phyloP scores from a whole-genome alignment of 2,888 invertebrate genomes.

The Hypselothyrea guttata region DNA sequence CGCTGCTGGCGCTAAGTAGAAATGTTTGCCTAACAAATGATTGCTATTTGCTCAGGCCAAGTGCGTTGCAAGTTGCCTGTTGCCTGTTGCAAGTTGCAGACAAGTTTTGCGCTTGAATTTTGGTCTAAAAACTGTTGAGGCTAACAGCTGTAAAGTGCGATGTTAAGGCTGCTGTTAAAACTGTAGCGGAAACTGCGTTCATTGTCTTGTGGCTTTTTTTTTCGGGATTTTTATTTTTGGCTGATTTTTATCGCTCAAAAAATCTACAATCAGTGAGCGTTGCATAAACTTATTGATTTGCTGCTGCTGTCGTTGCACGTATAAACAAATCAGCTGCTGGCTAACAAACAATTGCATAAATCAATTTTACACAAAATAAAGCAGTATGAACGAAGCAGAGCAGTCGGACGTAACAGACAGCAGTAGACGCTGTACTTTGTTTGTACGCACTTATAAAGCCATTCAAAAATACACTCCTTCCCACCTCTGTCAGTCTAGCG shows the following conservation, averaged over 20 bases:
- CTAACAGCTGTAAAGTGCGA: conserved; percentile 10
- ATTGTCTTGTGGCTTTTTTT: conserved; percentile 56
- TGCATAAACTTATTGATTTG: conserved; percentile 75
- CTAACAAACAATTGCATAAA: conserved; percentile 75
- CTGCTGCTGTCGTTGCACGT: conserved; percentile 57
- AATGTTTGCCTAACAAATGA: conserved; percentile 71
- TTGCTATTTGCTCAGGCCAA: conserved; percentile 60
- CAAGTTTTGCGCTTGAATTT: conserved; percentile 50
- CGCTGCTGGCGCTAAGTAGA: conserved; percentile 44
- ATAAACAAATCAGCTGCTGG: conserved; percentile 73
- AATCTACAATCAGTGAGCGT: conserved; percentile 62
- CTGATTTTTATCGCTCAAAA: conserved; percentile 60
- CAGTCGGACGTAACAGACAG: too few species aligned
- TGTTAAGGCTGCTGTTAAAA: conserved; percentile 13
- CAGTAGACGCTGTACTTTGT: too few species aligned
- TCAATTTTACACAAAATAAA: conserved; percentile 63
- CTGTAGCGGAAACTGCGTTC: conserved; percentile 59
- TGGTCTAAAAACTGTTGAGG: conserved; percentile 53
- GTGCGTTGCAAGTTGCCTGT: conserved; percentile 46
- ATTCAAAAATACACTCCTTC: too few species aligned
- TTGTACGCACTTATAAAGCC: too few species aligned
- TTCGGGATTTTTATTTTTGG: conserved; percentile 31
- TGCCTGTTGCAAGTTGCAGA: conserved; percentile 31
- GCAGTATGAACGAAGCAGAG: too few species aligned
- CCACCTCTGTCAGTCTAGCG: too few species aligned